Conservation (phyloP, 2,888 invertebrate species). For the Choreutis nemorana region DNA sequence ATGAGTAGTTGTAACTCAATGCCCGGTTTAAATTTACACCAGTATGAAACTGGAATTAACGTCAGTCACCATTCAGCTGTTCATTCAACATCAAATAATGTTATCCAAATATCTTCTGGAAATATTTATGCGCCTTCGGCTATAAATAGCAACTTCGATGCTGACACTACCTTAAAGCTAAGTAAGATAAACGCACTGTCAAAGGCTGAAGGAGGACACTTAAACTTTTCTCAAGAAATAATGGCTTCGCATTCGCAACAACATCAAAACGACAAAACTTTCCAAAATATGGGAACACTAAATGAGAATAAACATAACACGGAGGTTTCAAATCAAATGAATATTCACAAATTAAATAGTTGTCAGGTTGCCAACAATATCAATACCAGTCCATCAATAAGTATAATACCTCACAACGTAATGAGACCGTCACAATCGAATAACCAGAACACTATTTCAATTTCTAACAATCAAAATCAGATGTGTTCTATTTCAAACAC, state of each 20-base stretch:
- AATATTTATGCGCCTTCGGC: conserved; percentile 53
- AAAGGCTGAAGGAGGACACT: conserved; percentile 52
- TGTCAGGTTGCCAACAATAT: conserved; percentile 48
- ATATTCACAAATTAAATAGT: conserved; percentile 50
- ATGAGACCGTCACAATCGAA: conserved; percentile 45
- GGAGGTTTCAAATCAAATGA: conserved; percentile 43
- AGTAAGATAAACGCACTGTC: conserved; percentile 58
- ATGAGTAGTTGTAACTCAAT: conserved; percentile 31
- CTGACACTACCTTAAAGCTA: conserved; percentile 52
- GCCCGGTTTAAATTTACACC: conserved; percentile 37
- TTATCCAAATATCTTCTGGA: conserved; percentile 56
- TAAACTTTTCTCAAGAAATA: conserved; percentile 57
- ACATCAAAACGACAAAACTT: conserved; percentile 50
- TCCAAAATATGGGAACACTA: conserved; percentile 49
- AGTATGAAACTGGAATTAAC: conserved; percentile 41
- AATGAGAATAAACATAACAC: conserved; percentile 41
- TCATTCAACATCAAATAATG: conserved; percentile 47
- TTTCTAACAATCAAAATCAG: conserved; percentile 46
- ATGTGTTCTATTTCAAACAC: conserved; percentile 45
- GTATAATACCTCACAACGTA: conserved; percentile 49
- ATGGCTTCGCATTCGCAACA: conserved; percentile 58
- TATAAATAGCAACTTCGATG: conserved; percentile 45
- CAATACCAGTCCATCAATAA: conserved; percentile 37
- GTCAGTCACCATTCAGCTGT: conserved; percentile 45
- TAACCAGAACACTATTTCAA: conserved; percentile 40